These are phyloP conservation scores for Chironex yamaguchii DNA, from an alignment of 30 jellyfish, hydroid and myxozoan species.

Conservation along the genomic window DNA sequence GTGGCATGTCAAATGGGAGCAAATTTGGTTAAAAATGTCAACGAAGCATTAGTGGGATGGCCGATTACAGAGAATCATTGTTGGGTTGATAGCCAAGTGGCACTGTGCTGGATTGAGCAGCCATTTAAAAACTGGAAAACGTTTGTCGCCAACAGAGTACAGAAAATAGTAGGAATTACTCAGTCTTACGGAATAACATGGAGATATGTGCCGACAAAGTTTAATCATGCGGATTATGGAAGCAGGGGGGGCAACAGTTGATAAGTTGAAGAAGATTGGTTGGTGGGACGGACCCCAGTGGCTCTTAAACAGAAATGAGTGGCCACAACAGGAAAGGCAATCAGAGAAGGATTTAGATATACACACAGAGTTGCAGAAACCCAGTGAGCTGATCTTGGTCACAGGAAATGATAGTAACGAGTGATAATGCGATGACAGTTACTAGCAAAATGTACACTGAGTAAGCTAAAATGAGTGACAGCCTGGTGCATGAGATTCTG, in stretches of 20 bases:
- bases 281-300: slow-evolving; percentile 59
- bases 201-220: background rate
- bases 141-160: background rate
- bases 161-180: background rate
- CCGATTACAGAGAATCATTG: background rate
- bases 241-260: no score
- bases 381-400: background rate
- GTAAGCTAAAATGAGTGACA: slow-evolving; percentile 12
- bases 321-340: slow-evolving; percentile 35
- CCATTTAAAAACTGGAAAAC: background rate
- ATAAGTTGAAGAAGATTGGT: slow-evolving; percentile 15
- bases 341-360: background rate
- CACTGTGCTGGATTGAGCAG: background rate
- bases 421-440: no score
- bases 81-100: background rate
- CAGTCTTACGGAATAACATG: background rate
- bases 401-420: background rate
- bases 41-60: background rate
- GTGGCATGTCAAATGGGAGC: background rate
- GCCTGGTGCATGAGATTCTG: slow-evolving; percentile 22
- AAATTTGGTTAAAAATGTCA: background rate
- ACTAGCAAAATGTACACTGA: background rate
- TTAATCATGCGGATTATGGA: background rate
- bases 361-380: background rate
- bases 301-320: slow-evolving; percentile 6